Percentiles rank a stretch among this genome's conserved stretches.
Evolutionary conservation across 2,113 vertebrate genomes (phyloP).

Genomic region (Fregetta grallaria): DNA sequence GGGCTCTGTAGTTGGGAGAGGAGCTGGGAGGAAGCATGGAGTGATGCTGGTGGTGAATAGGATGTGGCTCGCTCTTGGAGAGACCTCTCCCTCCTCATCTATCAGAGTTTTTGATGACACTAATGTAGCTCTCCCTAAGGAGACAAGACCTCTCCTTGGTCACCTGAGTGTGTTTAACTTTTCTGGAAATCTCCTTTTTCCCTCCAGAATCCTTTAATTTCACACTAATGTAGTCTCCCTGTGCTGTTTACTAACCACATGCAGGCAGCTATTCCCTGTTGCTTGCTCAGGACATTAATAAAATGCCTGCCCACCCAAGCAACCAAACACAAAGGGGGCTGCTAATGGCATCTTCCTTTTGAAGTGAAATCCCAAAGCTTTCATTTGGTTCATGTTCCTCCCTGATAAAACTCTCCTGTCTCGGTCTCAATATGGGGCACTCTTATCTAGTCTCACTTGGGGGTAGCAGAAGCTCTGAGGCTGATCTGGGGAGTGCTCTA

Average conservation of each 20-base stretch:
- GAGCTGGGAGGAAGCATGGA: neutral
- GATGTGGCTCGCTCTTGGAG: neutral
- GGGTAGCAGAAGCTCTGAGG: constrained; percentile 27
- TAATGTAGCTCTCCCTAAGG: neutral
- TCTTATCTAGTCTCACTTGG: constrained; percentile 51
- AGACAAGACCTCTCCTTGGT: neutral
- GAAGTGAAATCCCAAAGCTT: constrained; percentile 55
- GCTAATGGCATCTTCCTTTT: constrained; percentile 57
- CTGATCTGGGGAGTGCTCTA: neutral
- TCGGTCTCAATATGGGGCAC: constrained; percentile 33
- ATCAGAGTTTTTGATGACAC: neutral
- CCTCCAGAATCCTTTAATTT: neutral
- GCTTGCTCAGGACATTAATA: constrained; percentile 7
- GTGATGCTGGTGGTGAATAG: neutral
- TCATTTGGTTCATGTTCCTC: constrained; percentile 42
- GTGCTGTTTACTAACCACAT: neutral
- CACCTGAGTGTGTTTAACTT: neutral
- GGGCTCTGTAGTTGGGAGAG: neutral
- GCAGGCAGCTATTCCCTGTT: neutral
- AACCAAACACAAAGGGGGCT: constrained; percentile 6
- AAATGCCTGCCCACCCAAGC: constrained; percentile 32
- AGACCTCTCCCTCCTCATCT: neutral
- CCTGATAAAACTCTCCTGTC: constrained; percentile 49
- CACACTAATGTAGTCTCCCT: neutral
- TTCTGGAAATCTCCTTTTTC: neutral